These are phyloP conservation scores for Plectrocnemia conspersa DNA, from an alignment of 1,140 invertebrate species.

Conservation along the genomic window DNA sequence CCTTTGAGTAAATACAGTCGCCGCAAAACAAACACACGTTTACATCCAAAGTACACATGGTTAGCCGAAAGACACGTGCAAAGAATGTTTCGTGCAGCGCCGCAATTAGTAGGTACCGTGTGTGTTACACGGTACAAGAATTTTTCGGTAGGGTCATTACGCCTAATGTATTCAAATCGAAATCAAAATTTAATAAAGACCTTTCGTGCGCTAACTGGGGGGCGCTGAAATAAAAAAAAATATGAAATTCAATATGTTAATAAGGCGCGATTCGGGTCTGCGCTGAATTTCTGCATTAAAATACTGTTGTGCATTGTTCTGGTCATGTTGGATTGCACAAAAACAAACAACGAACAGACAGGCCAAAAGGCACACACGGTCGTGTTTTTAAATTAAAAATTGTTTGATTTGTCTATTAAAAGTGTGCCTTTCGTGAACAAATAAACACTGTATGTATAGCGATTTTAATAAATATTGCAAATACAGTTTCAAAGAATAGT, in stretches of 20 bases:
- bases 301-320: constrained; percentile 5
- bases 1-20: too few relatives aligned
- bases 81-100: constrained; percentile 30
- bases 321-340: too few relatives aligned
- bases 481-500: too few relatives aligned
- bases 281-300: constrained; percentile 21
- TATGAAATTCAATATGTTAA: constrained; percentile 30
- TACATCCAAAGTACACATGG: too few relatives aligned
- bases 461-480: too few relatives aligned
- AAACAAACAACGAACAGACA: too few relatives aligned
- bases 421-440: too few relatives aligned
- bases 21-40: too few relatives aligned
- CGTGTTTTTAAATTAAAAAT: too few relatives aligned
- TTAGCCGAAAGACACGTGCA: constrained; percentile 15
- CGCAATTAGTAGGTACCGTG: constrained; percentile 27
- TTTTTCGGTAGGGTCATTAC: constrained; percentile 25
- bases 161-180: constrained; percentile 33
- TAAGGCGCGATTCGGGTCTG: constrained; percentile 18
- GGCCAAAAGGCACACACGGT: too few relatives aligned
- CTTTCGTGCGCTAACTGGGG: constrained; percentile 24
- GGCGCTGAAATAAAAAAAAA: constrained; percentile 24
- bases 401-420: too few relatives aligned
- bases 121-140: constrained; percentile 23
- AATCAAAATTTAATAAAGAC: constrained; percentile 35
- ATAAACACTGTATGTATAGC: too few relatives aligned